Base-by-base conservation (phyloP, 2,797 vertebrate genomes). In the Falco biarmicus region DNA sequence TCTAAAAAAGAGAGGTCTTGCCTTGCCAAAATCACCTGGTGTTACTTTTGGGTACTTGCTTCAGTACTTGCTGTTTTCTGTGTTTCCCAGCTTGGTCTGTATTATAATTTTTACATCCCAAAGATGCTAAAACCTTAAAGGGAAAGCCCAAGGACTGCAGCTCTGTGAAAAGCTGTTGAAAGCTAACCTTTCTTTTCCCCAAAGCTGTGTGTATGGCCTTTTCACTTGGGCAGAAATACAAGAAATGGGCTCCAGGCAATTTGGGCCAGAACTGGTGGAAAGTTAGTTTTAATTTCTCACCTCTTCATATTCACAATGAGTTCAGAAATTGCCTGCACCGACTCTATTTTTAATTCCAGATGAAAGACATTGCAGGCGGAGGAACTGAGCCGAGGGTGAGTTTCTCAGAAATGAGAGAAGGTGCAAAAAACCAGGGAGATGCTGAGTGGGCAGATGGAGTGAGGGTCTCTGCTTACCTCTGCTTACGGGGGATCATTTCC, bases 361-460 rank as follows among this genome's bases (percentile, higher is more conserved):
- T 89, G 50, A 88, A 90, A 86, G 59, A 15, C 2, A 0, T 50
- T 59, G 29, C 34, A 90, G 75, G 25, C 0, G 0, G 37, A 77
- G 39, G 45, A 83, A 61, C 37, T n/a, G 80, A 91, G 54, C 32
- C 0, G 5, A 75, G 56, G 28, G 32, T 29, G 56, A 65, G 26
- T 84, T 81, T 76, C 83, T 94, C 66, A 93, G 80, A 90, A 93
- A 84, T 32, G 74, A 76, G 86, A 93, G 86, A 93, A 90, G 39
- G 39, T 70, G 39, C 19, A 73, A 87, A 74, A 73, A 66, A 93
- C 45, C 6, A 10, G 45, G 3, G 37, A 87, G 57, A 86, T 86
- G 26, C 32, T 64, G 80, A 57, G 59, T 34, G 60, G 17, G 48
- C 9, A 14, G 64, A 68, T 14, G 60, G 19, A 69, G 28, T 19